phyloP scores from a whole-genome alignment of 2,888 invertebrate species.

The Noctua janthe region DNA sequence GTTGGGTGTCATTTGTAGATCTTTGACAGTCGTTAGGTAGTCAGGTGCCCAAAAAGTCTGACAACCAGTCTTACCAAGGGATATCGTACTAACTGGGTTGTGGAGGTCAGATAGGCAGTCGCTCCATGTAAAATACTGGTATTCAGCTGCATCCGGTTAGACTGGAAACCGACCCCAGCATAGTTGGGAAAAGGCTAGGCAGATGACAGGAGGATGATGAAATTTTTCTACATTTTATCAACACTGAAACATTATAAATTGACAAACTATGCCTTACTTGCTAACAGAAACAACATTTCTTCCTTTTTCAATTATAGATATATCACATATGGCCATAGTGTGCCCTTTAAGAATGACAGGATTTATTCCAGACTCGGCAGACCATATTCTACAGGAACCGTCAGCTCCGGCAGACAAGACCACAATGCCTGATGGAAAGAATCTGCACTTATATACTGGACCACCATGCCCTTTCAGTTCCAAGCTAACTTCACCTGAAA shows the following conservation, averaged over 20 bases:
- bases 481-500: constrained; percentile 83
- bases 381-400: constrained; percentile 93
- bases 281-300: constrained; percentile 93
- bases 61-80: too few relatives aligned
- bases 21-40: too few relatives aligned
- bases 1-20: too few relatives aligned
- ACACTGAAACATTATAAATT: background rate
- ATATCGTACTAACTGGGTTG: too few relatives aligned
- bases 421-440: constrained; percentile 93
- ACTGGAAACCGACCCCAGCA: too few relatives aligned
- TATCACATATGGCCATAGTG: constrained; percentile 91
- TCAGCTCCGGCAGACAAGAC: constrained; percentile 93
- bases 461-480: constrained; percentile 92
- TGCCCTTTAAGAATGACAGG: constrained; percentile 93
- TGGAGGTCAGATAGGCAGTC: too few relatives aligned
- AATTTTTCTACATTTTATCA: background rate
- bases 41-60: too few relatives aligned
- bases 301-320: constrained; percentile 92
- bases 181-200: too few relatives aligned
- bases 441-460: constrained; percentile 92
- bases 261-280: constrained; percentile 83
- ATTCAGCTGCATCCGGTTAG: too few relatives aligned
- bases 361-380: constrained; percentile 92
- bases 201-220: background rate
- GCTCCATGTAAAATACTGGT: too few relatives aligned